phyloP scores from a whole-genome alignment of 1,140 invertebrate species.

The Helicoverpa zea region DNA sequence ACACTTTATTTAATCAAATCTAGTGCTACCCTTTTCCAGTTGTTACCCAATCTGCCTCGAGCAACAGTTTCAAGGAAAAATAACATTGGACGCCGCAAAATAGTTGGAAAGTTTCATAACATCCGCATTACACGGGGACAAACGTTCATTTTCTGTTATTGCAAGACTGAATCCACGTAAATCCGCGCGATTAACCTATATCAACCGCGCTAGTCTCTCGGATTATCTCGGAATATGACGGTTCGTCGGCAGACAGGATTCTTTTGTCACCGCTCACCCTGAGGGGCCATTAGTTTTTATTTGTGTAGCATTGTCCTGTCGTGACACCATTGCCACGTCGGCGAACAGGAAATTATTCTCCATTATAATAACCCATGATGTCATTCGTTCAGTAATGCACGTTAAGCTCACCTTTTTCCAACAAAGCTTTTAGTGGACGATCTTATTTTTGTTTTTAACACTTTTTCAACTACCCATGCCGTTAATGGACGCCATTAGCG shows the following conservation, averaged over 20 bases:
- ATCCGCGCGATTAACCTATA: conserved; percentile 80
- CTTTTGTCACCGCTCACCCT: conserved; percentile 72
- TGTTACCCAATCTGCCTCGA: conserved; percentile 32
- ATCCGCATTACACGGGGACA: conserved; percentile 55
- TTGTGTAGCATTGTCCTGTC: conserved; percentile 72
- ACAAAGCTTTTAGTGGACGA: conserved; percentile 60
- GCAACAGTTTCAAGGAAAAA: conserved; percentile 30
- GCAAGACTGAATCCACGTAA: conserved; percentile 75
- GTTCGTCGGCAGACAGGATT: conserved; percentile 64
- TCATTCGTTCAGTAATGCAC: conserved; percentile 67
- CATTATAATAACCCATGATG: conserved; percentile 74
- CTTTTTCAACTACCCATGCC: conserved; percentile 60
- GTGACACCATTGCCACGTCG: conserved; percentile 60
- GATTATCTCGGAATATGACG: conserved; percentile 79
- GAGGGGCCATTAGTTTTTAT: conserved; percentile 78
- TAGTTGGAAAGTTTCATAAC: conserved; percentile 62
- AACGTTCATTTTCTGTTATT: conserved; percentile 71
- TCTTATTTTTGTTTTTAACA: conserved; percentile 64
- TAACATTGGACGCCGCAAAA: conserved; percentile 43
- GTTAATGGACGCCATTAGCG: conserved; percentile 67
- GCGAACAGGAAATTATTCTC: conserved; percentile 77
- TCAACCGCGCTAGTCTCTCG: conserved; percentile 62
- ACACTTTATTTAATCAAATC: conserved; percentile 44
- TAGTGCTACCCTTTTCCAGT: conserved; percentile 23
- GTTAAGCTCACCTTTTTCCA: conserved; percentile 59